Evolutionary conservation across 2,888 invertebrate species (phyloP).

Genomic region (Lordiphosa fenestrarum): DNA sequence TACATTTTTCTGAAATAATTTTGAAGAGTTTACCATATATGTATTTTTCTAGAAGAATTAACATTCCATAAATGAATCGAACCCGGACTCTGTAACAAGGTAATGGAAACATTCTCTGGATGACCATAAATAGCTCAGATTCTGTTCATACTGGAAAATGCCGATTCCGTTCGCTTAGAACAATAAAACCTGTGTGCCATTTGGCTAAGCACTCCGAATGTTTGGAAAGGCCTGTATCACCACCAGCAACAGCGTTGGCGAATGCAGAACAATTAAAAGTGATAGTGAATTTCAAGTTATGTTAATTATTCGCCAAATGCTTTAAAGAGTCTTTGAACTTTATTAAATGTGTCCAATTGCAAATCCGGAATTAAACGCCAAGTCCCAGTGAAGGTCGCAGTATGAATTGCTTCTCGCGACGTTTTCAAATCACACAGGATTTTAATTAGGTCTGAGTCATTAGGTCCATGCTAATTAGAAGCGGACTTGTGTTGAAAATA

Average conservation of each 20-base stretch:
- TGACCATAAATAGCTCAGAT: too few relatives aligned
- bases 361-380: slow-evolving; percentile 61
- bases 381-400: slow-evolving; percentile 56
- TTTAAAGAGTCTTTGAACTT: slow-evolving; percentile 53
- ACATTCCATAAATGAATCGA: too few relatives aligned
- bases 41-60: too few relatives aligned
- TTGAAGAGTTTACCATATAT: too few relatives aligned
- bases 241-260: neutral
- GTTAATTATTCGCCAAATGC: slow-evolving; percentile 47
- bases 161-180: neutral
- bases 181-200: slow-evolving; percentile 31
- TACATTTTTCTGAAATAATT: too few relatives aligned
- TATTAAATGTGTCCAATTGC: slow-evolving; percentile 37
- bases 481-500: neutral
- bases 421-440: slow-evolving; percentile 41
- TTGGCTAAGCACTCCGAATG: slow-evolving; percentile 5
- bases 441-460: slow-evolving; percentile 32
- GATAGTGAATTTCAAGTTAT: slow-evolving; percentile 54
- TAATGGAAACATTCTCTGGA: too few relatives aligned
- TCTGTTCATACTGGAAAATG: neutral
- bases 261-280: slow-evolving; percentile 56
- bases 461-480: slow-evolving; percentile 23
- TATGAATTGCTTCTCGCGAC: slow-evolving; percentile 37
- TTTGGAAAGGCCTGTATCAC: slow-evolving; percentile 51
- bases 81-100: too few relatives aligned